Evolutionary conservation across 64 coral and sea anemone genomes (phyloP).

Genomic region (Pocillopora verrucosa): DNA sequence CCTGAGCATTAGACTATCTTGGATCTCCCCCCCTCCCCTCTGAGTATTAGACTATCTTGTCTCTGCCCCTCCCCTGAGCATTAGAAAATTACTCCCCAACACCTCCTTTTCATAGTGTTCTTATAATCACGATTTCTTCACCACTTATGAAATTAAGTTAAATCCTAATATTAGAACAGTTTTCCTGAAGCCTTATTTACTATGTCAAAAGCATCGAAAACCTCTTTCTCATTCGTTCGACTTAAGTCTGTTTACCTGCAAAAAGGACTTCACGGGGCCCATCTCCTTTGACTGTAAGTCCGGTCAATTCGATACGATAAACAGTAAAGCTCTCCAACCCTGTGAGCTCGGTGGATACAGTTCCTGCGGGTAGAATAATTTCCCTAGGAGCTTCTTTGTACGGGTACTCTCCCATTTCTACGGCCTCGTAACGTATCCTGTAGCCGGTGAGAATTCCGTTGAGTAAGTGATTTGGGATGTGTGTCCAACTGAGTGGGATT

Average conservation of each 20-base stretch:
- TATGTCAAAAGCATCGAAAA: no score
- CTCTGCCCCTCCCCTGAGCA: no score
- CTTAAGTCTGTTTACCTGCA: constrained; percentile 48
- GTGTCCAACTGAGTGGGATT: constrained; percentile 68
- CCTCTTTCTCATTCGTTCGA: no score
- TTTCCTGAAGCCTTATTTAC: no score
- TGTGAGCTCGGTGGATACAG: constrained; percentile 35
- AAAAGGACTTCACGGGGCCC: constrained; percentile 60
- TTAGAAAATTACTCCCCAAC: no score
- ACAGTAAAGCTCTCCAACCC: constrained; percentile 54
- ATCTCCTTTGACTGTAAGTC: constrained; percentile 62
- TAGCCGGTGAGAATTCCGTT: constrained; percentile 62
- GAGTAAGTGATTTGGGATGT: constrained; percentile 12
- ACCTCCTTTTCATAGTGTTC: no score
- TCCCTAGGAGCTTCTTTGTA: constrained; percentile 36
- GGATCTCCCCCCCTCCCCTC: no score
- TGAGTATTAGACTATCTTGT: no score
- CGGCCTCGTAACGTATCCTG: constrained; percentile 53
- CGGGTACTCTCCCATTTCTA: constrained; percentile 34
- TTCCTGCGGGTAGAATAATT: constrained; percentile 29
- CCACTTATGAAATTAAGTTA: no score
- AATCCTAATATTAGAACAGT: no score
- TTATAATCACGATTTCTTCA: no score
- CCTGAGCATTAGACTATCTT: no score
- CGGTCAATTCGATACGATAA: constrained; percentile 69